Percentiles rank a stretch among this genome's conserved stretches.
Evolutionary conservation across 2,888 invertebrate species (phyloP).

Genomic region (Tanytarsus gracilentus): DNA sequence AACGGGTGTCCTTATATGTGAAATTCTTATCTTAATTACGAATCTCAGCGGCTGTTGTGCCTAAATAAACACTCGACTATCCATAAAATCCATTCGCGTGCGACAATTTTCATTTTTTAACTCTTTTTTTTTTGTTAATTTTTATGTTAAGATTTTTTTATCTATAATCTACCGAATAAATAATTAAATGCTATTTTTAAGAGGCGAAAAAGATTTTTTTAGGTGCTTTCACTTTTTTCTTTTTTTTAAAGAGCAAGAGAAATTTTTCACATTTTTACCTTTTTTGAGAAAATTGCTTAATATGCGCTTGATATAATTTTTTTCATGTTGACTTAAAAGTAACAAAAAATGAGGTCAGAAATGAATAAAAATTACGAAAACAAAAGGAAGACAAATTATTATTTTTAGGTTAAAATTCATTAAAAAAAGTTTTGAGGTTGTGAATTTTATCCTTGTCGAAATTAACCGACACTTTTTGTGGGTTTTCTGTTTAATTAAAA

Average conservation of each 20-base stretch:
- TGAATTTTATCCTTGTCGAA: too few relatives aligned
- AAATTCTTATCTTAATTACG: too few relatives aligned
- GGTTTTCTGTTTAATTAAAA: too few relatives aligned
- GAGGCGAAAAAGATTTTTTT: constrained; percentile 8
- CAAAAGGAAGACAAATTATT: too few relatives aligned
- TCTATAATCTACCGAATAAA: constrained; percentile 1
- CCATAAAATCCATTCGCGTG: not conserved
- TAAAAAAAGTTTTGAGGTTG: too few relatives aligned
- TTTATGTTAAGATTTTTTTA: not conserved
- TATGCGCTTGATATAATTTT: not conserved
- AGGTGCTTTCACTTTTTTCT: not conserved
- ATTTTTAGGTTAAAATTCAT: too few relatives aligned
- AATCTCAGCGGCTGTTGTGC: too few relatives aligned
- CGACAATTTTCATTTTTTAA: not conserved
- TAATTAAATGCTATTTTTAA: constrained; percentile 14
- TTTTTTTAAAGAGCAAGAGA: too few relatives aligned
- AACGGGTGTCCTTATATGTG: too few relatives aligned
- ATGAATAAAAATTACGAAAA: too few relatives aligned
- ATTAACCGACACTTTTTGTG: too few relatives aligned
- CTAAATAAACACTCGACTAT: not conserved
- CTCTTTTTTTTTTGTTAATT: not conserved
- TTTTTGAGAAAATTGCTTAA: constrained; percentile 8
- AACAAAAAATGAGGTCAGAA: not conserved
- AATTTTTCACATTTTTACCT: constrained; percentile 2
- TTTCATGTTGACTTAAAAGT: not conserved